Conservation (phyloP, 35 echinoderm and acorn worm genomes). For the Ophioderma brevispina region DNA sequence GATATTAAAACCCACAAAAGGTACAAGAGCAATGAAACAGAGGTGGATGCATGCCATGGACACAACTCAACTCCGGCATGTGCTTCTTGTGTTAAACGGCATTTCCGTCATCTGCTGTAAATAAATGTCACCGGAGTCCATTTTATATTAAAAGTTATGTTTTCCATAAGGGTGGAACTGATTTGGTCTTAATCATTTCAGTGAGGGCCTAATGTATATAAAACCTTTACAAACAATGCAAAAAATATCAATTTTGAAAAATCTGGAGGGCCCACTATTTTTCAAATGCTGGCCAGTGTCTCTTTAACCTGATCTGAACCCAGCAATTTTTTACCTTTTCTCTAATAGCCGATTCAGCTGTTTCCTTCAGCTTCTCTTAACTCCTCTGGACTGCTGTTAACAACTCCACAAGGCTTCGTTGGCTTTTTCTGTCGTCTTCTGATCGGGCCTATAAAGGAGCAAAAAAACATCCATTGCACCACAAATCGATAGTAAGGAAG, state of each 20-base stretch:
- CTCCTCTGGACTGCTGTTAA: slow-evolving; percentile 14
- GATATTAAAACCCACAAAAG: too few species aligned
- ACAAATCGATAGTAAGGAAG: not conserved
- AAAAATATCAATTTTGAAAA: not conserved
- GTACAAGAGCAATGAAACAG: too few species aligned
- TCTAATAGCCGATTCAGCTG: not conserved
- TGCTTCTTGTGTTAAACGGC: too few species aligned
- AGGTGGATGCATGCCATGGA: too few species aligned
- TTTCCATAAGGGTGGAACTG: not conserved
- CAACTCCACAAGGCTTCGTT: slow-evolving; percentile 8
- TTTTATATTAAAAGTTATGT: too few species aligned
- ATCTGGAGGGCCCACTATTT: too few species aligned
- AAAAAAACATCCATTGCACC: not conserved
- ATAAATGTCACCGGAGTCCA: too few species aligned
- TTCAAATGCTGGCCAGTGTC: too few species aligned
- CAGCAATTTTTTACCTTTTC: slow-evolving; percentile 28
- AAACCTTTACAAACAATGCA: not conserved
- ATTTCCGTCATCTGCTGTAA: too few species aligned
- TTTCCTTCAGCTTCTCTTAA: slow-evolving; percentile 17
- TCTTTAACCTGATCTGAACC: not conserved
- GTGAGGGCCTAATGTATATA: not conserved
- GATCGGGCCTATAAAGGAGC: not conserved
- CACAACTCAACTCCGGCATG: too few species aligned
- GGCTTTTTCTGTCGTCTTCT: slow-evolving; percentile 12
- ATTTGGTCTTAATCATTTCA: not conserved